Base-by-base conservation (phyloP, 2,888 invertebrate genomes). In the Heliconius charithonia region DNA sequence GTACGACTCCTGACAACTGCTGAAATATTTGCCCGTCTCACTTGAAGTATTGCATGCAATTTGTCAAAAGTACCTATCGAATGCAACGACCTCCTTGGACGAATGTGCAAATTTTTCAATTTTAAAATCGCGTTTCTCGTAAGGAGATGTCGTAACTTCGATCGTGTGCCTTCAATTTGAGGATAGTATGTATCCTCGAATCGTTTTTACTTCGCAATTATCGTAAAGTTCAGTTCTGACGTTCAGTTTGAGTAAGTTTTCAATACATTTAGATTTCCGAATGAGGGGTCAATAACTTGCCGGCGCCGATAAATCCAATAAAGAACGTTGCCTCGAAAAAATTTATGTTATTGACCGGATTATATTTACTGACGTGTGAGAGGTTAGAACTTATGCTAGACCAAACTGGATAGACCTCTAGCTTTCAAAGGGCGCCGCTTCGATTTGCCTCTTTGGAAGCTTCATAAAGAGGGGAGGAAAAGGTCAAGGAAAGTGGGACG, bases 341-440 rank as follows among this genome's bases (percentile, higher is more conserved):
- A 93, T 93, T 92, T 93, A 93, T 93, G 92, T 92, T 93, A 93
- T 92, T 93, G 92, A 92, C 92, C 93, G 91, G 91, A 92, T 93
- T 93, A 93, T 92, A 88, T 86, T 87, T 88, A 89, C 87, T 92
- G 93, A 93, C 92, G 91, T 91, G 91, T 86, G 89, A 90, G 89
- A 89, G n/a, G 87, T 86, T 87, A 85, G 84, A 84, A 83, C 84
- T 84, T 83, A 81, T 84, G 86, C 85, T 84, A 84, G 84, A 84
- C 93, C 91, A 92, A 84, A 72, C 69, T 83, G 85, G 37, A 37
- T 19, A 87, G 93, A 90, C 79, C 92, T 83, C 83, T 83, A 82
- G 83, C 84, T 85, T 85, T 85, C 82, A 82, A 83, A 81, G 81
- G 81, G 81, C 82, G 76, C 80, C 81, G 83, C 82, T 83, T 84